These are phyloP conservation scores for Drosophila jambulina DNA, from an alignment of 1,140 invertebrate genomes.

Conservation along the genomic window DNA sequence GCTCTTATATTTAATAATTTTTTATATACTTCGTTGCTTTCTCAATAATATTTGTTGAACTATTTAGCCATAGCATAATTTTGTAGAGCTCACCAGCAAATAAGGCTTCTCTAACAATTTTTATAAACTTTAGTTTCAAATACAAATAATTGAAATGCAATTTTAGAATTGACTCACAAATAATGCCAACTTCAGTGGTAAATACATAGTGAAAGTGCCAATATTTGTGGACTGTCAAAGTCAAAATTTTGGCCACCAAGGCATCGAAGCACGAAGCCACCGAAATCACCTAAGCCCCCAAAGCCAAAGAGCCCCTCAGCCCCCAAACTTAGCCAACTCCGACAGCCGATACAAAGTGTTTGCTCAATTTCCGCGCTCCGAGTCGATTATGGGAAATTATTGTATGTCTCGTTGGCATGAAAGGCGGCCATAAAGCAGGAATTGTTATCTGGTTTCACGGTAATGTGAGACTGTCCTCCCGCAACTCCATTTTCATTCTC, in stretches of 20 bases:
- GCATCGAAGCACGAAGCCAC: not conserved
- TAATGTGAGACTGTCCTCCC: constrained; percentile 51
- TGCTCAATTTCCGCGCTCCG: constrained; percentile 74
- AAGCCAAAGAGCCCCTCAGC: not conserved
- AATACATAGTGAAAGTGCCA: constrained; percentile 3
- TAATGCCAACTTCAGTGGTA: not conserved
- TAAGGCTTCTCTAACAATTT: not conserved
- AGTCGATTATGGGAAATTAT: constrained; percentile 78
- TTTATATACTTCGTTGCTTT: not conserved
- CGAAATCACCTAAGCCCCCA: not conserved
- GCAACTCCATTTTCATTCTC: not conserved
- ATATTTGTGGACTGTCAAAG: constrained; percentile 18
- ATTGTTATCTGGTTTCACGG: constrained; percentile 77
- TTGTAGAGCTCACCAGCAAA: not conserved
- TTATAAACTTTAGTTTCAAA: not conserved
- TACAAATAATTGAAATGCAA: not conserved
- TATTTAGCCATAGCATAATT: too few species aligned
- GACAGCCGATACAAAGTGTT: constrained; percentile 60
- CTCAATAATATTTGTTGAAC: not conserved
- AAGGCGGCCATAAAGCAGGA: constrained; percentile 69
- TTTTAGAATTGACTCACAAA: not conserved
- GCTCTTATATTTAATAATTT: too few species aligned
- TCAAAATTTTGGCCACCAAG: constrained; percentile 7
- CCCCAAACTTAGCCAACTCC: not conserved
- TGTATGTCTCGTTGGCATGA: constrained; percentile 77